A percentile compares a stretch with the other conserved stretches of the same genome.
These are phyloP conservation scores for Paraplagusia blochii DNA, from an alignment of 2,113 vertebrate species.

Conservation along the genomic window DNA sequence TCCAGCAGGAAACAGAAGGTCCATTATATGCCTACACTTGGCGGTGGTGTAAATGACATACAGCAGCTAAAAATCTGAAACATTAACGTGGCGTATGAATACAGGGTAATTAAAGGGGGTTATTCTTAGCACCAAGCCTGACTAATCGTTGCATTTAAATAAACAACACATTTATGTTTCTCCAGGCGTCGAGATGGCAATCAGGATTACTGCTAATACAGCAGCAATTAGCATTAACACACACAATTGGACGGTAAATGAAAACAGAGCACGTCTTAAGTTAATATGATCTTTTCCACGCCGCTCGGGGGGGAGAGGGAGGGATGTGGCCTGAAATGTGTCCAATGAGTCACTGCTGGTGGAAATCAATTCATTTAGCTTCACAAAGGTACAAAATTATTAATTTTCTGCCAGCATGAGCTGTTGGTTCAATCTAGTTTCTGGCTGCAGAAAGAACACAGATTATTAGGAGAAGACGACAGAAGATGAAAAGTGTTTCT, in stretches of 20 bases:
- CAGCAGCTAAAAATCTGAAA: background rate
- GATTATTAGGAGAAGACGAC: conserved; percentile 18
- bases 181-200: background rate
- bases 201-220: conserved; percentile 13
- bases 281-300: conserved; percentile 64
- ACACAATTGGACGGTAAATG: conserved; percentile 28
- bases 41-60: background rate
- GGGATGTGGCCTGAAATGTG: conserved; percentile 75
- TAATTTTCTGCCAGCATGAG: conserved; percentile 87
- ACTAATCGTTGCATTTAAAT: background rate
- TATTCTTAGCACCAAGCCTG: background rate
- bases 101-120: background rate
- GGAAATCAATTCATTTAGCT: conserved; percentile 88
- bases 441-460: conserved; percentile 56
- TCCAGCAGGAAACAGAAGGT: conserved; percentile 6
- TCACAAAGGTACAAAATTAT: conserved; percentile 79
- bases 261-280: conserved; percentile 41
- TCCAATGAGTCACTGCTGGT: conserved; percentile 80
- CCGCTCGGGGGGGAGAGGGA: conserved; percentile 55
- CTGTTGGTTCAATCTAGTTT: conserved; percentile 86
- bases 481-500: conserved; percentile 28
- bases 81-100: background rate
- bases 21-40: background rate
- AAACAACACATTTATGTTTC: background rate
- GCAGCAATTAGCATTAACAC: conserved; percentile 12